Percentiles rank a stretch among this genome's conserved stretches.
phyloP scores from a whole-genome alignment of 2,797 vertebrate species.

The Australoheros facetus region DNA sequence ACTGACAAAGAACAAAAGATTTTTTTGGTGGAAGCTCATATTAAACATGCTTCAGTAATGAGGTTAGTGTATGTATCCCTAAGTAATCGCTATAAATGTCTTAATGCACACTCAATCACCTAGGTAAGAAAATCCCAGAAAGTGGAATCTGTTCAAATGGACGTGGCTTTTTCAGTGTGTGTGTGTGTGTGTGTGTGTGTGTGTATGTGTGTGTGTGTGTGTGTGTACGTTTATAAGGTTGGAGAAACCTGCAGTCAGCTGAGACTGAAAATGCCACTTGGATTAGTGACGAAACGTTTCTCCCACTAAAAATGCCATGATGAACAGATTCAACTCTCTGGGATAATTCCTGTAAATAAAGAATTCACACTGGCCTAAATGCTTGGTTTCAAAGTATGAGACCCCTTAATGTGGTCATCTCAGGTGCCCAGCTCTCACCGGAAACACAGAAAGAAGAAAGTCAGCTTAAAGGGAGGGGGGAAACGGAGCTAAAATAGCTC shows the following conservation, averaged over 20 bases:
- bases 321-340: too few relatives aligned
- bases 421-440: neutral
- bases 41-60: too few relatives aligned
- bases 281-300: neutral
- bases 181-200: too few relatives aligned
- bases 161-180: neutral
- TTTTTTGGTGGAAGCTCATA: too few relatives aligned
- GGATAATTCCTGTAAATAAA: too few relatives aligned
- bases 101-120: neutral
- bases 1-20: too few relatives aligned
- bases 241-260: neutral
- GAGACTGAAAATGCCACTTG: neutral
- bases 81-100: neutral
- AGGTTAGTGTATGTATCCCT: too few relatives aligned
- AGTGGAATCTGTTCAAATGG: neutral
- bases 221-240: neutral
- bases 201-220: too few relatives aligned
- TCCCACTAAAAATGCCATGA: too few relatives aligned
- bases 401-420: neutral
- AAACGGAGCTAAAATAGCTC: accelerated
- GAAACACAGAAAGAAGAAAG: neutral
- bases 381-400: too few relatives aligned
- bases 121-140: neutral
- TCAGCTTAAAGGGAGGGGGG: neutral
- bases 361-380: too few relatives aligned